A percentile compares a stretch with the other conserved stretches of the same genome.
These are phyloP conservation scores for Steinernema scapterisci DNA, from an alignment of 2,888 invertebrate genomes.

Conservation along the genomic window DNA sequence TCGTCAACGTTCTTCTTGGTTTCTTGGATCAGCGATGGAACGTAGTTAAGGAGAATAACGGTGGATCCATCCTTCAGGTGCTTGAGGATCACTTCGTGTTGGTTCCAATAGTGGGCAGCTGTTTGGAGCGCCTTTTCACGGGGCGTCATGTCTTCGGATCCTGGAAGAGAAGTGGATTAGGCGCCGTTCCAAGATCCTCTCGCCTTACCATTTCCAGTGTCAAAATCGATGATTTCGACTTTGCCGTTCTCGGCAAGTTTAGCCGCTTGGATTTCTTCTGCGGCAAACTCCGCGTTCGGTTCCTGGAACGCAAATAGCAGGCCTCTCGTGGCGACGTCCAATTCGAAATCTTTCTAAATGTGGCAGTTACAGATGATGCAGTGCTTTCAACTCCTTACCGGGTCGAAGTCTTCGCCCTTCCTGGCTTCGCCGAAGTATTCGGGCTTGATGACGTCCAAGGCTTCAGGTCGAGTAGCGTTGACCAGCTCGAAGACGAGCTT, in stretches of 20 bases:
- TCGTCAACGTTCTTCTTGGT: neutral
- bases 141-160: neutral
- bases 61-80: neutral
- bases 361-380: neutral
- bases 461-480: neutral
- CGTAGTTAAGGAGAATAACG: constrained; percentile 1
- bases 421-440: neutral
- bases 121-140: neutral
- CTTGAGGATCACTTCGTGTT: neutral
- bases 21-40: neutral
- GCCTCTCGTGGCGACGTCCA: neutral
- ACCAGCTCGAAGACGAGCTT: neutral
- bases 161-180: neutral
- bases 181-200: too few relatives aligned
- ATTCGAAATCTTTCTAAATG: neutral
- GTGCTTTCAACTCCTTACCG: neutral
- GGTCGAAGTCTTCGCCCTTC: neutral
- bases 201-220: too few relatives aligned
- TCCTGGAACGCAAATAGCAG: neutral
- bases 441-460: neutral
- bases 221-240: neutral
- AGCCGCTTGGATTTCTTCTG: neutral
- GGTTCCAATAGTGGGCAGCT: neutral
- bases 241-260: neutral
- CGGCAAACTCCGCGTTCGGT: neutral